A percentile compares a stretch with the other conserved stretches of the same genome.
Conservation (phyloP, 2,113 vertebrate genomes). For the Puntigrus tetrazona region DNA sequence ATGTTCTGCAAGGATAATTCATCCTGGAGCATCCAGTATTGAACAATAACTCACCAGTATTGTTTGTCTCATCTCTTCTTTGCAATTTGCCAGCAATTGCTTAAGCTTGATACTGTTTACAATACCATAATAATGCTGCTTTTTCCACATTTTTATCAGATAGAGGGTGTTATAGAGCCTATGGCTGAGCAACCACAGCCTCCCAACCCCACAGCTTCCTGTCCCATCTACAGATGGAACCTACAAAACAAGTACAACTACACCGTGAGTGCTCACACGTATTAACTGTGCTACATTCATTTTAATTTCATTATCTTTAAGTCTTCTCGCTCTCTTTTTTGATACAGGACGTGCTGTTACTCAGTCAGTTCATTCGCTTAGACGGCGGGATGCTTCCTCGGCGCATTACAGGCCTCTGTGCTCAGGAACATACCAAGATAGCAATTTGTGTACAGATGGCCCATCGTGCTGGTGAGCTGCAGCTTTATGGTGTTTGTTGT, state of each 20-base stretch:
- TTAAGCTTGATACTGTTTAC: not conserved
- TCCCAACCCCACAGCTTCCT: conserved; percentile 89
- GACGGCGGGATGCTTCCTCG: conserved; percentile 90
- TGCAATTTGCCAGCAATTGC: not conserved
- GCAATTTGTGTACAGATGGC: conserved; percentile 94
- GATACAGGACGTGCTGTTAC: conserved; percentile 90
- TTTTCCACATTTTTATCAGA: conserved; percentile 71
- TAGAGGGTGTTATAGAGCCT: conserved; percentile 81
- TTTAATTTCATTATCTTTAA: not conserved
- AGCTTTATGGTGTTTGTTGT: not conserved
- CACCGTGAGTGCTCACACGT: conserved; percentile 76
- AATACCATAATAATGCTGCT: not conserved
- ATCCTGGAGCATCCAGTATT: not conserved
- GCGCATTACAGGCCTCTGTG: conserved; percentile 88
- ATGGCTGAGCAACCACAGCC: conserved; percentile 71
- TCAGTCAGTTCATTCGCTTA: conserved; percentile 93
- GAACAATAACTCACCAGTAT: not conserved
- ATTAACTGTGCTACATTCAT: not conserved
- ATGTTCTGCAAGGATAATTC: not conserved
- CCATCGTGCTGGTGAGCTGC: conserved; percentile 83
- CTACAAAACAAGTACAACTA: conserved; percentile 92
- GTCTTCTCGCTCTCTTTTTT: not conserved
- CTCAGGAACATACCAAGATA: conserved; percentile 90
- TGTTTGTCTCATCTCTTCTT: not conserved
- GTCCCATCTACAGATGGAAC: conserved; percentile 97